Base-by-base conservation (phyloP, 2,888 invertebrate species). In the Hetaerina titia region DNA sequence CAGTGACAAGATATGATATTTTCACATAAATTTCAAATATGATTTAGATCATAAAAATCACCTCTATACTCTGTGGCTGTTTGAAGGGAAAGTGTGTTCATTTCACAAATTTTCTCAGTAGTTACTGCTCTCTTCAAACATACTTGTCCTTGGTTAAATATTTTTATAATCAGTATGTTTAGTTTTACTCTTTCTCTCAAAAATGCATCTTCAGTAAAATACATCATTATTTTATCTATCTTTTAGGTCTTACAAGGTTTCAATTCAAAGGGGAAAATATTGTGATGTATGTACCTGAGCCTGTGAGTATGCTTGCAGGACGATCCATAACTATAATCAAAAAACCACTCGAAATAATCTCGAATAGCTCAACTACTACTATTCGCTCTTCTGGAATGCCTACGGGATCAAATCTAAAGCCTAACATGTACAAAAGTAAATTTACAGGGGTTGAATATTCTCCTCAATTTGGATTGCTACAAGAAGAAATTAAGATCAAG, bases 231-330 rank as follows among this genome's bases (percentile, higher is more conserved):
- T 45, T 45, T 45, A 45, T 4, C 1, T 19, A 11, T 31, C 45
- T 92, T 69, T 56, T 22, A 92, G 92, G 92, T 22, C 69, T 92
- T 19, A 92, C 92, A 1, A 69, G 92, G n/a, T n/a, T 92, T n/a
- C 92, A 92, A 69, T 92, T 92, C 8, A 92, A 92, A 92, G 92
- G 92, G 22, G 92, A 92, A 57, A 92, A 69, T 69, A 92, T 92
- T n/a, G 19, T 92, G 22, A 92, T 92, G 92, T 56, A 69, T 56
- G 56, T 92, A 9, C 92, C 92, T 17, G 92, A 92, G n/a, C 25
- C 31, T 63, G 8, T 22, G 19, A 8, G 57, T 11, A 25, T n/a
- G 1, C 90, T 17, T 13, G 0, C n/a, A 56, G 2, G 11, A 17
- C 45, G 25, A 17, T 56, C 22, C n/a, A 22, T 45, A 8, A 17